Conservation (phyloP, 2,113 vertebrate species). For the Saguinus midas region DNA sequence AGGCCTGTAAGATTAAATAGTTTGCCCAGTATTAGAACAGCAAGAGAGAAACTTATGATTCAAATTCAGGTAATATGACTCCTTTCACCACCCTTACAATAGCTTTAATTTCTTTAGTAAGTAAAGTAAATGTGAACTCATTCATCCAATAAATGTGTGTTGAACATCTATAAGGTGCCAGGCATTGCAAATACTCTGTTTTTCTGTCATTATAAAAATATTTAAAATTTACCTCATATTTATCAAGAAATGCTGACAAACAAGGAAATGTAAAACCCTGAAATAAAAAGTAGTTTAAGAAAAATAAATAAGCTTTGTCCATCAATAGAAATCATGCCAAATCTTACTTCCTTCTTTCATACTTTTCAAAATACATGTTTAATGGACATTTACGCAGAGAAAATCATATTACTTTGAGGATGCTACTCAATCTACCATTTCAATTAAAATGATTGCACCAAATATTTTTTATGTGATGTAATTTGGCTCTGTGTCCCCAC, state of each 20-base stretch:
- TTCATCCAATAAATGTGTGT: background rate
- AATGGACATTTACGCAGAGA: constrained; percentile 10
- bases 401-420: constrained; percentile 7
- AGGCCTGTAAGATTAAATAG: background rate
- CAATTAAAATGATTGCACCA: background rate
- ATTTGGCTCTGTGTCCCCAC: background rate
- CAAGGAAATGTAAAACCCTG: constrained; percentile 88
- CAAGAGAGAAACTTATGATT: background rate
- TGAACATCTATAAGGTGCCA: background rate
- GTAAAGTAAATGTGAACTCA: background rate
- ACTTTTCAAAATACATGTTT: background rate
- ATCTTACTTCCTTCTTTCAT: background rate
- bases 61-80: background rate
- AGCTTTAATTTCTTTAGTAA: background rate
- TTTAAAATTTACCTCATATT: constrained; percentile 10
- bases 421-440: background rate
- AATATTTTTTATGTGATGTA: background rate
- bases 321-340: constrained; percentile 17
- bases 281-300: constrained; percentile 67
- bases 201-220: background rate
- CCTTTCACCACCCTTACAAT: background rate
- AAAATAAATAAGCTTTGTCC: background rate
- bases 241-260: constrained; percentile 83
- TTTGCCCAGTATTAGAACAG: background rate
- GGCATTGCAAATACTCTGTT: background rate